Evolutionary conservation across 2,797 vertebrate genomes (phyloP).

Genomic region (Anisognathus igniventris): DNA sequence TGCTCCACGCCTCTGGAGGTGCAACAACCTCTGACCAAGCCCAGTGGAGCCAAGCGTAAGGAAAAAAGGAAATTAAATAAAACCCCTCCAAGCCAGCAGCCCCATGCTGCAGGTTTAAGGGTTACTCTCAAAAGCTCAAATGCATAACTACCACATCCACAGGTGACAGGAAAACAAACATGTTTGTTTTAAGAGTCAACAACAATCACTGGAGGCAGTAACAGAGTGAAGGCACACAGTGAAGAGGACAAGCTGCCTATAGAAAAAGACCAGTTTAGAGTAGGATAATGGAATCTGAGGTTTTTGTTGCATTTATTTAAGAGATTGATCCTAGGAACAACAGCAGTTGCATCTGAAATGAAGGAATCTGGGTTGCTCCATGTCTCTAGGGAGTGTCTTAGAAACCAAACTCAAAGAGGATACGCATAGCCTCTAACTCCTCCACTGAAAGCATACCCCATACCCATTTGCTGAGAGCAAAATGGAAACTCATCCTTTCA

Average conservation of each 20-base stretch:
- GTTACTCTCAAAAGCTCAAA: neutral
- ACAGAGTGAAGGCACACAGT: neutral
- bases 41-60: neutral
- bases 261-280: neutral
- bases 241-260: neutral
- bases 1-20: neutral
- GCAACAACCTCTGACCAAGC: neutral
- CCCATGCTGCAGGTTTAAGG: neutral
- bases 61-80: neutral
- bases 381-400: neutral
- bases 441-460: neutral
- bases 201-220: neutral
- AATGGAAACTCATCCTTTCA: neutral
- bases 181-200: neutral
- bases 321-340: neutral
- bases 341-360: neutral
- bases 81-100: neutral
- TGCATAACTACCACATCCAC: neutral
- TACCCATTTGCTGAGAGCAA: neutral
- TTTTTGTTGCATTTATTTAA: neutral
- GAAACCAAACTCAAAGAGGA: neutral
- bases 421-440: neutral
- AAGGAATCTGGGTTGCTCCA: neutral
- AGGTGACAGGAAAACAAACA: neutral
- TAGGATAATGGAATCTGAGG: neutral